Conservation (phyloP, 2,888 invertebrate species). For the Eilema sororculum region DNA sequence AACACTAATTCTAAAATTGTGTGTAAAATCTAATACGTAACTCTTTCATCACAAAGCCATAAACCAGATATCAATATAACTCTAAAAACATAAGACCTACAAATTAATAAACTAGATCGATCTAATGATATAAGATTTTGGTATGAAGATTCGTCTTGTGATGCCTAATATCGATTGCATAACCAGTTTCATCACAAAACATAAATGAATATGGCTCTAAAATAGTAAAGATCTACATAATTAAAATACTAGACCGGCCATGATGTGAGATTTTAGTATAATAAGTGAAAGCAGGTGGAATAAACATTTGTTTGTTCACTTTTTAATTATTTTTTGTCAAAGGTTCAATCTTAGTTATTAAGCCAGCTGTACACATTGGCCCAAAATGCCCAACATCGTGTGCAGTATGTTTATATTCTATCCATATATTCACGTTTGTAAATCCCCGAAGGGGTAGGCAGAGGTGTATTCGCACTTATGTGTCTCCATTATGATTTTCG, state of each 20-base stretch:
- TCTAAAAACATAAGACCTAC: neutral
- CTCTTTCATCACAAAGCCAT: neutral
- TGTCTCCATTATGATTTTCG: no score
- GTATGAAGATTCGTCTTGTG: neutral
- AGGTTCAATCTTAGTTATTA: no score
- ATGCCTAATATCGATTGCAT: conserved; percentile 1
- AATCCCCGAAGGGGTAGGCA: no score
- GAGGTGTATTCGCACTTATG: no score
- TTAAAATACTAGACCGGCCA: conserved; percentile 22
- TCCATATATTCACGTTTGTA: no score
- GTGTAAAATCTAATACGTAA: neutral
- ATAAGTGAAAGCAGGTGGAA: conserved; percentile 24
- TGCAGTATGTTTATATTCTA: no score
- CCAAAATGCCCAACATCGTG: neutral
- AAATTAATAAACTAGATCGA: neutral
- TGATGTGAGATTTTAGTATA: conserved; percentile 18
- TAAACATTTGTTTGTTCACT: neutral
- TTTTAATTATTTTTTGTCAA: no score
- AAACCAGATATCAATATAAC: conserved; percentile 4
- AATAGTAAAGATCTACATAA: conserved; percentile 8
- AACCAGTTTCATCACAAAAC: conserved; percentile 4
- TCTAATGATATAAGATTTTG: neutral
- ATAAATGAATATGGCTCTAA: neutral
- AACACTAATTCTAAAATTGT: neutral
- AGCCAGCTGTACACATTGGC: conserved; percentile 7